phyloP scores from a whole-genome alignment of 1,140 invertebrate species.

The Pantala flavescens region DNA sequence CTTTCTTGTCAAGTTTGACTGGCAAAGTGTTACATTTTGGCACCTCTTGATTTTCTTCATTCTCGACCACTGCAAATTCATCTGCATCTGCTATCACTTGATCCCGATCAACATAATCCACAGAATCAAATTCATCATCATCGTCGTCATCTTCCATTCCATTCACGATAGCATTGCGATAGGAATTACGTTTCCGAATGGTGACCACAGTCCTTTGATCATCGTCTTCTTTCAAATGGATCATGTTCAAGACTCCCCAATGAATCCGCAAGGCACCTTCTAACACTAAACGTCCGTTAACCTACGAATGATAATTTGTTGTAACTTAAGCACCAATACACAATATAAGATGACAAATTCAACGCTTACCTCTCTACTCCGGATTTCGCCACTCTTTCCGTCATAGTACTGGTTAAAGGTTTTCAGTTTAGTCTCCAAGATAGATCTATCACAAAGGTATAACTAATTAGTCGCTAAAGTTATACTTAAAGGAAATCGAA shows the following conservation, averaged over 20 bases:
- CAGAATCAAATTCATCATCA: not conserved
- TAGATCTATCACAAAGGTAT: conserved; percentile 40
- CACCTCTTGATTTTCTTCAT: not conserved
- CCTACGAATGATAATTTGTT: conserved; percentile 29
- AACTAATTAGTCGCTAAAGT: not conserved
- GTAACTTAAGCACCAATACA: not conserved
- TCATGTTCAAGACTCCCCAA: conserved; percentile 74
- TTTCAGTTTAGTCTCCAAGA: conserved; percentile 69
- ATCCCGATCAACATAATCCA: not conserved
- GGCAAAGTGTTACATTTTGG: conserved; percentile 43
- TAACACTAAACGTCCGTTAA: conserved; percentile 65
- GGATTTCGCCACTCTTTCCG: conserved; percentile 62
- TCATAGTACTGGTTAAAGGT: conserved; percentile 71
- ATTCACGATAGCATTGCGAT: conserved; percentile 32
- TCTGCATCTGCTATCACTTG: conserved; percentile 1
- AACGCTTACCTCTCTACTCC: conserved; percentile 52
- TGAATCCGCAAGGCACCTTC: conserved; percentile 71
- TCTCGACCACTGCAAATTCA: not conserved
- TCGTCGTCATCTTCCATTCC: not conserved
- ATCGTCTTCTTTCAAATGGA: conserved; percentile 78
- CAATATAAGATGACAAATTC: conserved; percentile 6
- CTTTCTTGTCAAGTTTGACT: conserved; percentile 51
- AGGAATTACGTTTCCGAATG: conserved; percentile 57
- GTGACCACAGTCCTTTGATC: conserved; percentile 65
- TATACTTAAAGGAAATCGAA: too few species aligned